These are phyloP conservation scores for Listrodromus nycthemerus DNA, from an alignment of 2,888 invertebrate species.

Conservation along the genomic window DNA sequence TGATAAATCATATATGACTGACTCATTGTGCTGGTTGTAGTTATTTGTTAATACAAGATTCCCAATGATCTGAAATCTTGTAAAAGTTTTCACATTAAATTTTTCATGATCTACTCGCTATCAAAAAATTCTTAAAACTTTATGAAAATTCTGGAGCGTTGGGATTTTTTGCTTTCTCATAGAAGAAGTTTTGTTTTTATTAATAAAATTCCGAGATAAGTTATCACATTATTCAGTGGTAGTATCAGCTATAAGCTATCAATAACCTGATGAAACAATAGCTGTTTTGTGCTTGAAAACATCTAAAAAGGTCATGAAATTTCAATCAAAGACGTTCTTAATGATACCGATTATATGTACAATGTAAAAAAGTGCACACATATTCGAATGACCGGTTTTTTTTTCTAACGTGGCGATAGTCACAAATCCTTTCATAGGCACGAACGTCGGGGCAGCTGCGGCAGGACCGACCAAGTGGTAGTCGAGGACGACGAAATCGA, in stretches of 20 bases:
- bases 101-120: neutral
- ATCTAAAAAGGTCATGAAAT: neutral
- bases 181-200: neutral
- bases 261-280: neutral
- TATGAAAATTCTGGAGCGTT: too few species aligned
- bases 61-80: neutral
- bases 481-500: conserved; percentile 66
- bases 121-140: neutral
- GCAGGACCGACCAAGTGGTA: conserved; percentile 81
- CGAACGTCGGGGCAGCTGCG: conserved; percentile 75
- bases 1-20: neutral
- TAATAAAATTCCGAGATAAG: neutral
- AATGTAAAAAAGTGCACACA: neutral
- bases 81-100: neutral
- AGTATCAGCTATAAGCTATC: neutral
- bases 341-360: neutral
- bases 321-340: too few species aligned
- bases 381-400: conserved; percentile 24
- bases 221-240: neutral
- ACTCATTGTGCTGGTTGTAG: neutral
- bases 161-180: too few species aligned
- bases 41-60: neutral
- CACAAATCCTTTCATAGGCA: conserved; percentile 82
- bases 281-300: neutral
- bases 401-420: conserved; percentile 71